phyloP scores from a whole-genome alignment of 2,797 vertebrate genomes.

The Sebastes itinus region DNA sequence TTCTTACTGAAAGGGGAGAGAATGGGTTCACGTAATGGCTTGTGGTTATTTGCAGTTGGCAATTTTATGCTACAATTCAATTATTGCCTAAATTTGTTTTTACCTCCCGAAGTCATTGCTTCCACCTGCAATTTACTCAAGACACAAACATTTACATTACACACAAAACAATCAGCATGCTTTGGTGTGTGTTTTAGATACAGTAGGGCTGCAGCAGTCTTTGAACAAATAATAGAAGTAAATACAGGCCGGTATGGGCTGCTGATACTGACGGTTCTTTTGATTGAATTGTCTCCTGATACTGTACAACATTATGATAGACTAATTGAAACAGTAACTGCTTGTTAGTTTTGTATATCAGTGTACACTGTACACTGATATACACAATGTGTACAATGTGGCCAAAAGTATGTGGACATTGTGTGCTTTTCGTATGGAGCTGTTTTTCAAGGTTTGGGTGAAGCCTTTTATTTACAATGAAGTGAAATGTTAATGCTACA shows the following conservation, averaged over 20 bases:
- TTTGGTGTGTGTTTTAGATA: conserved; percentile 74
- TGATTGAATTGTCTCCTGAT: conserved; percentile 36
- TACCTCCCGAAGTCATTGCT: conserved; percentile 89
- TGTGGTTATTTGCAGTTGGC: conserved; percentile 96
- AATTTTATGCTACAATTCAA: conserved; percentile 99
- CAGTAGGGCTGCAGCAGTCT: conserved; percentile 80
- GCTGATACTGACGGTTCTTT: conserved; percentile 10
- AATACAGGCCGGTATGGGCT: conserved; percentile 21
- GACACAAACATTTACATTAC: conserved; percentile 85
- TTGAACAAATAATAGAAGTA: conserved; percentile 47
- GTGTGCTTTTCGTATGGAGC: not conserved
- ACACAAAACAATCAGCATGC: conserved; percentile 55
- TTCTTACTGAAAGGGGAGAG: conserved; percentile 83
- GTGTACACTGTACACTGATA: not conserved
- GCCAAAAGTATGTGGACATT: conserved; percentile 2
- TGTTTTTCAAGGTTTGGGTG: not conserved
- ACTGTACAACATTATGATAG: not conserved
- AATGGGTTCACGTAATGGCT: conserved; percentile 93
- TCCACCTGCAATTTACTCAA: conserved; percentile 88
- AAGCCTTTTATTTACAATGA: no score
- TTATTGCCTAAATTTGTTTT: conserved; percentile 98
- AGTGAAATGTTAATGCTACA: no score
- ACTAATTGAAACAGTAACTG: conserved; percentile 26
- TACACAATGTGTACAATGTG: not conserved
- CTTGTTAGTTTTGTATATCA: conserved; percentile 10